Evolutionary conservation across 2,113 vertebrate genomes (phyloP), one percentile per base, ranked within the genome.

Genomic region (Tichodroma muraria): DNA sequence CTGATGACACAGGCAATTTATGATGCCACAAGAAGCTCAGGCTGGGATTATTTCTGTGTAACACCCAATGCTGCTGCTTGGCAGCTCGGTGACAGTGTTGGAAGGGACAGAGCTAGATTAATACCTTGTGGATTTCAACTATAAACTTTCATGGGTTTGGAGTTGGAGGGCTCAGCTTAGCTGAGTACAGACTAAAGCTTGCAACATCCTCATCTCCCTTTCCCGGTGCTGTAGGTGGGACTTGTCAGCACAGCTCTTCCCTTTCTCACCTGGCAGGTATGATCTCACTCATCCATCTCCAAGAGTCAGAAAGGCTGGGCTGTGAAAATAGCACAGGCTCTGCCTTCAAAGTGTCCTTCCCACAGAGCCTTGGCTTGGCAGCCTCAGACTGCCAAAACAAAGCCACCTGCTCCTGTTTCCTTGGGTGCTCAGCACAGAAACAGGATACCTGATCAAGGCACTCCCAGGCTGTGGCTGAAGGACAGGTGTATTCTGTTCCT

Each of bases 41-140:
- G 68, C 82, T 88, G 75, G 85, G 90, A 95, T 97, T 94, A 81
- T 71, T 94, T 72, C 90, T 30, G 2, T 68, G 47, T 27, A 52
- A 60, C 79, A 88, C 76, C 94, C 88, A 54, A 9, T 5, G 93
- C 95, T 97, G 94, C 90, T 86, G 93, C 89, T 96, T 96, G 96
- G 89, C 94, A 94, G 95, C 80, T 56, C 37, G 5, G 60, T 24
- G 91, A 12, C 21, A 38, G 35, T 13, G 30, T 30, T 94, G 89
- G 95, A 96, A 95, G 56, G 38, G 71, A 14, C 82, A 78, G 88
- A 83, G 20, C 52, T 35, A 14, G 60, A 95, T 94, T 31, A 71
- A 91, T 88, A 56, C 56, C n/a, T 78, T 22, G 60, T 80, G 93
- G 85, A 71, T 83, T 70, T 56, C 33, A 73, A 15, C 76, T 64